phyloP scores from a whole-genome alignment of 2,113 vertebrate genomes.

The Marcusenius ussheri region DNA sequence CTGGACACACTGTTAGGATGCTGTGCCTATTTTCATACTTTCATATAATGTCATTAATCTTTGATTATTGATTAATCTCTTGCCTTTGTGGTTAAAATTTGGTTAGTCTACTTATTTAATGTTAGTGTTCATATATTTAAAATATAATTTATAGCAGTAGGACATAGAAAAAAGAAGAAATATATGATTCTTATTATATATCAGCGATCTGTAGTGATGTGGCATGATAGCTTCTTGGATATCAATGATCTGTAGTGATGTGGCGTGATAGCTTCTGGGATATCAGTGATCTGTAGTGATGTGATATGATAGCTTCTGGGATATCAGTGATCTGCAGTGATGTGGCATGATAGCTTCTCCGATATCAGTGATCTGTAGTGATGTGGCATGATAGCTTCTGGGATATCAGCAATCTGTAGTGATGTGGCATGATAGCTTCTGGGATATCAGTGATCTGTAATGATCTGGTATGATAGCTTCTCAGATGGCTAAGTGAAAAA shows the following conservation, averaged over 20 bases:
- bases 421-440: too few species aligned
- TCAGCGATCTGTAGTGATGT: too few species aligned
- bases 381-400: too few species aligned
- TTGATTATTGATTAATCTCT: not conserved
- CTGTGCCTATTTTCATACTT: not conserved
- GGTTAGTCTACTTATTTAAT: not conserved
- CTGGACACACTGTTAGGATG: not conserved
- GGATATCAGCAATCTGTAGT: too few species aligned
- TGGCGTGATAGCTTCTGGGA: too few species aligned
- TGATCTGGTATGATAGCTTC: not conserved
- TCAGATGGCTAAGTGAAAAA: not conserved
- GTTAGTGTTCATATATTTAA: not conserved
- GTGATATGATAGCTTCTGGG: not conserved
- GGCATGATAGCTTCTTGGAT: not conserved
- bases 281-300: too few species aligned
- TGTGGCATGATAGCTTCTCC: not conserved
- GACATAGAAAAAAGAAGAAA: not conserved
- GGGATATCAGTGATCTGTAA: too few species aligned
- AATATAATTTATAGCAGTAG: not conserved
- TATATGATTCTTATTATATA: not conserved
- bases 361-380: not conserved
- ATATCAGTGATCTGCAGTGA: not conserved
- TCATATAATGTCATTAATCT: not conserved
- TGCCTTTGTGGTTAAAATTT: not conserved
- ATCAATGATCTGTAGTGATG: too few species aligned